A percentile compares a stretch with the other conserved stretches of the same genome.
phyloP scores from a whole-genome alignment of 2,888 invertebrate species.

The Dione juno region DNA sequence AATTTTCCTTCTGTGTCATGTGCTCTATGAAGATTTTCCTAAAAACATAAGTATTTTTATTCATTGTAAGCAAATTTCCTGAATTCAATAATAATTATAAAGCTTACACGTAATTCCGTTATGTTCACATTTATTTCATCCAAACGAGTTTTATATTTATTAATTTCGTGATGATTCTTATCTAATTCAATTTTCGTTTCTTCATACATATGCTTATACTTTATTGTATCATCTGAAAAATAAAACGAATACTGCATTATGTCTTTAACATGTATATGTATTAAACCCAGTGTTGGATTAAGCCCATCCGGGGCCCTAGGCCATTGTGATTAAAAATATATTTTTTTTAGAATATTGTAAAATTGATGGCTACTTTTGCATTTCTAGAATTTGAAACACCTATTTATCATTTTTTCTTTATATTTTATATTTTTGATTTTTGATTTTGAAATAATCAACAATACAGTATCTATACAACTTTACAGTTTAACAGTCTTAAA shows the following conservation, averaged over 20 bases:
- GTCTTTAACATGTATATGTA: too few species aligned
- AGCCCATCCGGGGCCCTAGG: too few species aligned
- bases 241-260: not conserved
- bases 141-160: conserved; percentile 55
- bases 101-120: conserved; percentile 60
- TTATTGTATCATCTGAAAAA: conserved; percentile 39
- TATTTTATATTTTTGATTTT: too few species aligned
- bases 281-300: too few species aligned
- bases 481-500: too few species aligned
- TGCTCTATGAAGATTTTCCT: conserved; percentile 60
- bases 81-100: not conserved
- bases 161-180: conserved; percentile 55
- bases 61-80: not conserved
- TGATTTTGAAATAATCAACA: too few species aligned
- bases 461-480: too few species aligned
- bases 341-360: too few species aligned
- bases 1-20: conserved; percentile 53
- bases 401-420: too few species aligned
- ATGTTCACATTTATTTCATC: conserved; percentile 56
- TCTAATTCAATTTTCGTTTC: conserved; percentile 55
- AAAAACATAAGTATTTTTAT: conserved; percentile 35
- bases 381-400: too few species aligned
- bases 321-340: too few species aligned
- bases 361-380: too few species aligned
- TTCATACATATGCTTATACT: conserved; percentile 53